Evolutionary conservation across 2,113 vertebrate species (phyloP).

Genomic region (Geothlypis trichas): DNA sequence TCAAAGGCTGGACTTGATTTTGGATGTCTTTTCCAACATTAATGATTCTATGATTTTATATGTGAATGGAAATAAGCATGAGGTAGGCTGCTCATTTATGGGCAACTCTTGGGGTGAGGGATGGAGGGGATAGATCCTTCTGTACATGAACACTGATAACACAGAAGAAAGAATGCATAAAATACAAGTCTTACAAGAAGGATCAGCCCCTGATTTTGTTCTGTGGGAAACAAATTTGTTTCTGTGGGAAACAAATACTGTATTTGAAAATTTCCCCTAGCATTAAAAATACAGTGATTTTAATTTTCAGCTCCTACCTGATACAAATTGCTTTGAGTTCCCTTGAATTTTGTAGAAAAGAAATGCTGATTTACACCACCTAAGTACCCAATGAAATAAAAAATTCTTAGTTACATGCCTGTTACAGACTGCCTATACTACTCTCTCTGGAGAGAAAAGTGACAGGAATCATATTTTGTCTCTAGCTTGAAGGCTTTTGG

Average conservation of each 20-base stretch:
- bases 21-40: background rate
- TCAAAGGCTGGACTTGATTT: background rate
- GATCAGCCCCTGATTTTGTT: background rate
- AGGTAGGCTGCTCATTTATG: background rate
- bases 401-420: background rate
- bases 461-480: background rate
- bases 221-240: background rate
- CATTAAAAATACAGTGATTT: background rate
- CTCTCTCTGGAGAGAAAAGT: background rate
- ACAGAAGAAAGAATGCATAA: background rate
- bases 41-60: background rate
- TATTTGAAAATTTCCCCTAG: background rate
- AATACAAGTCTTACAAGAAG: background rate
- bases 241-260: background rate
- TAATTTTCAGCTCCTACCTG: background rate
- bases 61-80: background rate
- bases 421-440: background rate
- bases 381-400: background rate
- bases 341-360: background rate
- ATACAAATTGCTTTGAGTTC: background rate
- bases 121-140: background rate
- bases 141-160: background rate
- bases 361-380: background rate
- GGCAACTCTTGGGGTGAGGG: rapidly evolving
- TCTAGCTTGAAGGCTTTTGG: background rate